Evolutionary conservation across 2,113 vertebrate species (phyloP).

Genomic region (Mystacornis crossleyi): DNA sequence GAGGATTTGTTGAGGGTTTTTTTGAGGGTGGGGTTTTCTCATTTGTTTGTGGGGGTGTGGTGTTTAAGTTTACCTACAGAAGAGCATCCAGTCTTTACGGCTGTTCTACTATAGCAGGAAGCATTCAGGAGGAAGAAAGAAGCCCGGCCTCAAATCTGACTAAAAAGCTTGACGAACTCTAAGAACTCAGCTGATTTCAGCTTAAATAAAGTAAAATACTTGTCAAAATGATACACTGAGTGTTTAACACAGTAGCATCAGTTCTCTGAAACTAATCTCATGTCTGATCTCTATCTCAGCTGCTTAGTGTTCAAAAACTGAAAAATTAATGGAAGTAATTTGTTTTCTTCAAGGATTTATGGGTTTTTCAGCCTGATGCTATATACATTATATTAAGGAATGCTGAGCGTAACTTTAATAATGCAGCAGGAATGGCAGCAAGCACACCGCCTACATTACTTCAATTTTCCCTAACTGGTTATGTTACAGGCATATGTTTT

Average conservation of each 20-base stretch:
- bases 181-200: neutral
- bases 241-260: neutral
- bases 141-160: neutral
- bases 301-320: neutral
- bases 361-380: neutral
- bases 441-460: neutral
- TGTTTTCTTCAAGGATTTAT: neutral
- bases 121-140: neutral
- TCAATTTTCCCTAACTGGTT: neutral
- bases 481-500: neutral
- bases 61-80: neutral
- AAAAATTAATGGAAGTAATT: neutral
- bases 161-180: neutral
- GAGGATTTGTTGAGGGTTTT: fast-evolving
- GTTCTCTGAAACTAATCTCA: neutral
- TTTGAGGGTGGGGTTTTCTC: fast-evolving
- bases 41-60: neutral
- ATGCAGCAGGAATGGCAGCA: neutral
- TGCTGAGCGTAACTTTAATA: neutral
- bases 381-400: neutral
- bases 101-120: neutral
- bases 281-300: neutral
- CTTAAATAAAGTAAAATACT: neutral
- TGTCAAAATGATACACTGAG: neutral
- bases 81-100: neutral